Base-by-base conservation (phyloP, 2,888 invertebrate genomes). In the Azorinus chamasolen region DNA sequence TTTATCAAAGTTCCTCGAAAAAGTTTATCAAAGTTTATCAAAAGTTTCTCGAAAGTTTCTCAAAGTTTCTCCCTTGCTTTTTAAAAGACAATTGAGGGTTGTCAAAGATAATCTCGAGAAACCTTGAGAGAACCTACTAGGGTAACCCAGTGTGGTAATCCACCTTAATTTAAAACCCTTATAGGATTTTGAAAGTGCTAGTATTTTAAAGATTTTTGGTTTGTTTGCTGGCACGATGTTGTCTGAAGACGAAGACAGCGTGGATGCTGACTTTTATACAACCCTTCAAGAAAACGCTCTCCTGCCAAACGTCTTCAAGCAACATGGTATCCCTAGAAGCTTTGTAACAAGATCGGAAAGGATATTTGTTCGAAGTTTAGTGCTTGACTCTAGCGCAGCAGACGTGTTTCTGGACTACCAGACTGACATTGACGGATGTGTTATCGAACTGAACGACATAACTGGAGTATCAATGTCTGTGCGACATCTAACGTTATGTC, bases 361-460 rank as follows among this genome's bases (percentile, higher is more conserved):
- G n/a, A 39, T 64, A 53, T 64, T 16, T 18, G 63, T 43, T 12
- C 63, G 63, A 10, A 22, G 41, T 5, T 39, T 64, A 16, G 25
- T 8, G 51, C 10, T 45, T n/a, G 27, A 37, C 14, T 10, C 18
- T 4, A 16, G 16, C 12, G 63, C 37, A 39, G 4, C n/a, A 18
- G 46, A 59, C 6, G 43, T 41, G 12, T 46, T 59, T 46, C 22
- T 59, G 20, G 20, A 59, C 25, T 14, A 14, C 14, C 46, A 25
- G 18, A 24, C 3, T n/a, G 48, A 48, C 18, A 8, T 48, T 8
- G 48, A 48, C 18, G 48, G 48, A 48, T 48, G 48, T 25, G 53
- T 51, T 8, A n/a, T 51, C 8, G 53, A 24, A 24, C 12, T 51
- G n/a, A 20, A n/a, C 10, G 8, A 8, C 10, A 8, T 51, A 25